Percentiles rank a stretch among this genome's conserved stretches.
phyloP scores from a whole-genome alignment of 1,140 invertebrate genomes.

The Babylonia areolata region DNA sequence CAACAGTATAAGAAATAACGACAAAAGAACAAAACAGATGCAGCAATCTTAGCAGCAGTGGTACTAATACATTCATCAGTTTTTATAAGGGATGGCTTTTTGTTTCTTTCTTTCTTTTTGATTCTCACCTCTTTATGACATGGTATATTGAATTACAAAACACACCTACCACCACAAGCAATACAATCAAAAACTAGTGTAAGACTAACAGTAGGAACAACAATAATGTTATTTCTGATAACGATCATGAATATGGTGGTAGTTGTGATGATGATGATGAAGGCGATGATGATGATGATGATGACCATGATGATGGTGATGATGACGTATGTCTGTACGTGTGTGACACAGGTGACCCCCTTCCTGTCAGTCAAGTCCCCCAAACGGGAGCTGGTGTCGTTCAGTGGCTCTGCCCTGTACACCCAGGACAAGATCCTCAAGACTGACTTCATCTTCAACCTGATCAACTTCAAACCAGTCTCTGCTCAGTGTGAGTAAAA shows the following conservation, averaged over 20 bases:
- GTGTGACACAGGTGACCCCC: background rate
- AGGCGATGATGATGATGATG: background rate
- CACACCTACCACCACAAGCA: too few relatives aligned
- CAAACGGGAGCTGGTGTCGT: constrained; percentile 26
- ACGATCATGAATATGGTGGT: background rate
- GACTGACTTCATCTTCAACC: background rate
- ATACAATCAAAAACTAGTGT: too few relatives aligned
- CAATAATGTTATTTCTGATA: background rate
- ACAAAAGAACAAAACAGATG: background rate
- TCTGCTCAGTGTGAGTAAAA: background rate
- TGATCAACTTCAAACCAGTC: constrained; percentile 9
- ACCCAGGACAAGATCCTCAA: too few relatives aligned
- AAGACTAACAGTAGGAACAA: background rate
- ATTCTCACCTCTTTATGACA: too few relatives aligned
- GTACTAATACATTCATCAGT: too few relatives aligned
- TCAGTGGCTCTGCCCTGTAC: constrained; percentile 16
- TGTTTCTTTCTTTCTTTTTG: too few relatives aligned
- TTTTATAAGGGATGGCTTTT: too few relatives aligned
- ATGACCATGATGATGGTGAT: background rate
- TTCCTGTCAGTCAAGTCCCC: constrained; percentile 37
- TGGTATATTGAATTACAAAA: too few relatives aligned
- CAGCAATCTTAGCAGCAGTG: background rate
- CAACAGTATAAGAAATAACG: too few relatives aligned
- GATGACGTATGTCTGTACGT: background rate
- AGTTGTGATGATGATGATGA: background rate